Conservation (phyloP, 2,797 vertebrate species). For the Brachyalestes nurse region DNA sequence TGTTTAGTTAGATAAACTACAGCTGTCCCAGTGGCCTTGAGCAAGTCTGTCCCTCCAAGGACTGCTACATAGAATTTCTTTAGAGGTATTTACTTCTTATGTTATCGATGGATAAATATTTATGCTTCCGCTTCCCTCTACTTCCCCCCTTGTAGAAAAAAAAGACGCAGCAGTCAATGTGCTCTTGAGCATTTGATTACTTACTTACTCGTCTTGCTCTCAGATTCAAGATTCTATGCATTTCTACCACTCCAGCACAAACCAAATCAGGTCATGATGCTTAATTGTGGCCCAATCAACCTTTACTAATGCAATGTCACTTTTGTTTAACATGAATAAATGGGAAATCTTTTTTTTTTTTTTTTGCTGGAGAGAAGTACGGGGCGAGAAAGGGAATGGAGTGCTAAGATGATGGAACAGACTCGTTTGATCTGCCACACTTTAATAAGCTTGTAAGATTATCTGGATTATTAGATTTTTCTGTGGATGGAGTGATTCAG, state of each 20-base stretch:
- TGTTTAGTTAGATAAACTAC: conserved; percentile 1
- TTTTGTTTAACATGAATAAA: conserved; percentile 85
- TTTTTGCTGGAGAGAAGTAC: conserved; percentile 70
- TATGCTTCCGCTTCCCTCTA: conserved; percentile 17
- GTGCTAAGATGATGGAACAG: conserved; percentile 77
- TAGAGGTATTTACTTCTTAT: background rate
- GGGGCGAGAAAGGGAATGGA: conserved; percentile 55
- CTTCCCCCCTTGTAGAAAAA: background rate
- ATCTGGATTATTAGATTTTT: conserved; percentile 81
- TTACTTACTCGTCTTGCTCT: conserved; percentile 58
- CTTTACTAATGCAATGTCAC: conserved; percentile 81
- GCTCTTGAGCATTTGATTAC: conserved; percentile 66
- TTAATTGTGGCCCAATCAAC: conserved; percentile 86
- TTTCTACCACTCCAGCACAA: conserved; percentile 64
- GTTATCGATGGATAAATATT: conserved; percentile 12
- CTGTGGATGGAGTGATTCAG: conserved; percentile 81
- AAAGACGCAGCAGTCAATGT: conserved; percentile 14
- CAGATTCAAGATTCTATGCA: conserved; percentile 43
- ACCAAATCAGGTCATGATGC: conserved; percentile 80
- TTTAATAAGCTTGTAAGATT: conserved; percentile 84
- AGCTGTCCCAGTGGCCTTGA: conserved; percentile 18
- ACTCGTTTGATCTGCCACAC: conserved; percentile 83
- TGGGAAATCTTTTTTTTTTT: conserved; percentile 69
- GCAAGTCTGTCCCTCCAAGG: conserved; percentile 5
- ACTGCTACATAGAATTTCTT: background rate